Percentiles rank a stretch among this genome's conserved stretches.
phyloP scores from a whole-genome alignment of 2,888 invertebrate species.

The Herminia tarsipennalis region DNA sequence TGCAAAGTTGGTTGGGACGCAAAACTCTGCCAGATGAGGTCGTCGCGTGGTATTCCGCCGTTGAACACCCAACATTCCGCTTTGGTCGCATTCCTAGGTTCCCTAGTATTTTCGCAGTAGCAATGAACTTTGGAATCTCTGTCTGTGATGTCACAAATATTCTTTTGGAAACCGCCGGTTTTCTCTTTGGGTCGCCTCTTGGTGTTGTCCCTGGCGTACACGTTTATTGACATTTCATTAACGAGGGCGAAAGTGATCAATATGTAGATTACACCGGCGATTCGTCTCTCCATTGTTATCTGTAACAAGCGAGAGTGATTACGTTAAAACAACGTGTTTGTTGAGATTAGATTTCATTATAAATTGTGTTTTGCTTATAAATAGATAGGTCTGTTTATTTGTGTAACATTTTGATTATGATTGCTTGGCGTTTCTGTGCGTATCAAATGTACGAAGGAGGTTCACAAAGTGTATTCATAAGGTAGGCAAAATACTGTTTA shows the following conservation, averaged over 20 bases:
- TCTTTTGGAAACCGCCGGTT: slow-evolving; percentile 78
- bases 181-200: slow-evolving; percentile 80
- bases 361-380: slow-evolving; percentile 25
- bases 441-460: neutral
- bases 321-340: slow-evolving; percentile 40
- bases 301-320: slow-evolving; percentile 71
- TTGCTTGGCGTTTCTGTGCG: neutral
- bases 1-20: slow-evolving; percentile 89
- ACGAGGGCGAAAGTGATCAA: slow-evolving; percentile 75
- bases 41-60: slow-evolving; percentile 87
- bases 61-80: slow-evolving; percentile 93
- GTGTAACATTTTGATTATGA: slow-evolving; percentile 7
- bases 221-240: slow-evolving; percentile 80
- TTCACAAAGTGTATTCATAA: neutral
- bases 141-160: slow-evolving; percentile 86
- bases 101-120: slow-evolving; percentile 87
- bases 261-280: slow-evolving; percentile 73
- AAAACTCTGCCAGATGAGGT: slow-evolving; percentile 91
- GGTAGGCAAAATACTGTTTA: neutral
- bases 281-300: slow-evolving; percentile 75
- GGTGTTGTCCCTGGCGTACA: slow-evolving; percentile 76
- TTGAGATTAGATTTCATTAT: slow-evolving; percentile 37
- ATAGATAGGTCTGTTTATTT: slow-evolving; percentile 15
- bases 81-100: slow-evolving; percentile 86
- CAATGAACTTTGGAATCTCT: slow-evolving; percentile 87